Base-by-base conservation (phyloP, 2,113 vertebrate species). In the Eulacestoma nigropectus region DNA sequence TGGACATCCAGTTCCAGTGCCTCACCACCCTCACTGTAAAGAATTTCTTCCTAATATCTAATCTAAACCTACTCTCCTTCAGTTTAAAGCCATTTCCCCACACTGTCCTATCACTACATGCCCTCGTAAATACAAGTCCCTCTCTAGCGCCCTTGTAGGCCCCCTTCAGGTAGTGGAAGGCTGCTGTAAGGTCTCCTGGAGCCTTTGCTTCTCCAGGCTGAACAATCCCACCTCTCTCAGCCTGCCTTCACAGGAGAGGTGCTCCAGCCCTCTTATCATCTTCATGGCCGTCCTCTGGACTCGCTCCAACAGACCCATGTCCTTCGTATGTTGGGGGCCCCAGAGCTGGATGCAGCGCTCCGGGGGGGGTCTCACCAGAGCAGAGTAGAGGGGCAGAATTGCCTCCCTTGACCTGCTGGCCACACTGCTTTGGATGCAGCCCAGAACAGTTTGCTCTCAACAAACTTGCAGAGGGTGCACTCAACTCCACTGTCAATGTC, bases 391-490 rank as follows among this genome's bases (percentile, higher is more conserved):
- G 29, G 17, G 30, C 4, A 69, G 41, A 75, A 62, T 8, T 53
- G 19, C 16, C 14, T 33, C 35, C 49, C 49, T 37, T 23, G 35
- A 11, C 27, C 49, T 37, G 49, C 27, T 33, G 21, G 26, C 18
- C 35, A 49, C 0, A 0, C 3, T 7, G 2, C 41, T 90, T 63
- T 69, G 19, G 56, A 69, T 32, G 22, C 42, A 42, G 39, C 26
- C 33, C 26, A 55, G 63, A 47, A 63, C 56, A 16, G 27, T 20
- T 55, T 33, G 42, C 13, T 25, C 18, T 42, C 10, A 25, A 47
- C 32, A 56, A 27, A 63, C 72, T 8, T 49, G 55, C 25, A 32
- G 55, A 39, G n/a, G 26, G 39, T 49, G 22, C 56, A 56, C 18
- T 70, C 3, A 1, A 56, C 56, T 33, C 35, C 35, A 42, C 19